Evolutionary conservation across 2,888 invertebrate species (phyloP), one percentile per base, ranked within the genome.

Genomic region (Aproaerema taeniolella): DNA sequence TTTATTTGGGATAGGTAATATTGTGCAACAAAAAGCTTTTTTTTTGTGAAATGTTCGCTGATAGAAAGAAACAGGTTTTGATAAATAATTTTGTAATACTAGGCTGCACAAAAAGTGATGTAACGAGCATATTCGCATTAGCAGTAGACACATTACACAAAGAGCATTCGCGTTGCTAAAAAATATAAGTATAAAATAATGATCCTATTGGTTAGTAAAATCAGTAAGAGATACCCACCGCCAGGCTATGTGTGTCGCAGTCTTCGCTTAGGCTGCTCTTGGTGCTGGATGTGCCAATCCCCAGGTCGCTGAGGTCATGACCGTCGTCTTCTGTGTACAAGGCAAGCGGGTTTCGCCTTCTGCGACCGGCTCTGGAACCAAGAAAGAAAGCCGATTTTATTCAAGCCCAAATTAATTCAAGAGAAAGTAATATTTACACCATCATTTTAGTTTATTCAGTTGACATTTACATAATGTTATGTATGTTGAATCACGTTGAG

Each of bases 281-380:
- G 53, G 89, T 89, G 60, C 90, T 89, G 58, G 89, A 90, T 37
- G 90, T 90, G 49, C 90, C 90, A 62, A 95, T 93, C 43, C 95
- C 95, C 54, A 95, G 90, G 75, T 95, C 95, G 60, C 93, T 94
- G 50, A 95, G 89, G 80, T 95, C 95, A 63, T 95, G 94, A 30
- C 91, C 89, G 66, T 95, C 94, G 53, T 95, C 94, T 57, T 93
- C 93, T 46, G 91, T 90, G 76, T 94, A 95, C 55, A 95, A 85
- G 2, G 93, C 89, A 39, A 93, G 79, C 41, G 85, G 89, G 69
- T 77, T 89, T 61, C 78, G 72, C 77, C 86, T 69, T 79, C 86
- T 76, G 38, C 81, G 76, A 2, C 87, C 87, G 44, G 82, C 85
- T 48, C 87, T 87, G 71, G 1, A 66, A 67, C 55, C 42, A 39